These are phyloP conservation scores for Thalassophryne amazonica DNA, from an alignment of 2,797 vertebrate species.

Conservation along the genomic window DNA sequence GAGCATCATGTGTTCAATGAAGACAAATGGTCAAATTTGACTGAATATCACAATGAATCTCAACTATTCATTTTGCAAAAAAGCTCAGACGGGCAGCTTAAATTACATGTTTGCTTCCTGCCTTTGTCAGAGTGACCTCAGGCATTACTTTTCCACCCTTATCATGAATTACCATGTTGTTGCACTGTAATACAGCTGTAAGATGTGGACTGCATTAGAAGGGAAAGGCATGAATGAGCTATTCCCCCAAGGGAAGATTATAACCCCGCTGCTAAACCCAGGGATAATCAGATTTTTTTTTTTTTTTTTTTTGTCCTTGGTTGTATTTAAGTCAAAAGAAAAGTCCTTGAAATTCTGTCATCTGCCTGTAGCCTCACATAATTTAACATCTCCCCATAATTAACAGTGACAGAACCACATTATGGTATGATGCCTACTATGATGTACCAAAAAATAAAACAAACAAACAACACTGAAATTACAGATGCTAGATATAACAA, in stretches of 20 bases:
- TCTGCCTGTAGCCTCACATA: slow-evolving; percentile 45
- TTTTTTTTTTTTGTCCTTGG: slow-evolving; percentile 59
- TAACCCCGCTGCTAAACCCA: slow-evolving; percentile 42
- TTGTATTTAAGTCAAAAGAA: slow-evolving; percentile 31
- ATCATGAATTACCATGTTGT: slow-evolving; percentile 51
- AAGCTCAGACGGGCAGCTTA: slow-evolving; percentile 17
- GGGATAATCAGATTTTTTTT: slow-evolving; percentile 50
- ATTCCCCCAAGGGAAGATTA: slow-evolving; percentile 36
- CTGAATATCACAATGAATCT: not conserved
- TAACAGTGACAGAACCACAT: slow-evolving; percentile 8
- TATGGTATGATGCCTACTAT: too few species aligned
- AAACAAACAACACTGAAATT: too few species aligned
- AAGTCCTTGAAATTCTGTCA: slow-evolving; percentile 57
- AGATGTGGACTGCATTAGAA: slow-evolving; percentile 31
- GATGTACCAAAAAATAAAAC: too few species aligned
- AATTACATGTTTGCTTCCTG: slow-evolving; percentile 23
- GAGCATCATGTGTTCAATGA: too few species aligned
- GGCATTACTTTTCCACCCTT: slow-evolving; percentile 33
- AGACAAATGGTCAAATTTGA: slow-evolving; percentile 1
- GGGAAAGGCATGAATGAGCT: slow-evolving; percentile 27
- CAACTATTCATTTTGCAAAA: slow-evolving; percentile 11
- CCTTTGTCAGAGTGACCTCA: slow-evolving; percentile 25
- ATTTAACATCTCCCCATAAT: slow-evolving; percentile 13
- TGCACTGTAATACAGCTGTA: slow-evolving; percentile 37
- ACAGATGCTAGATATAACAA: too few species aligned